Evolutionary conservation across 2,888 invertebrate species (phyloP).

Genomic region (Caenorhabditis uteleia): DNA sequence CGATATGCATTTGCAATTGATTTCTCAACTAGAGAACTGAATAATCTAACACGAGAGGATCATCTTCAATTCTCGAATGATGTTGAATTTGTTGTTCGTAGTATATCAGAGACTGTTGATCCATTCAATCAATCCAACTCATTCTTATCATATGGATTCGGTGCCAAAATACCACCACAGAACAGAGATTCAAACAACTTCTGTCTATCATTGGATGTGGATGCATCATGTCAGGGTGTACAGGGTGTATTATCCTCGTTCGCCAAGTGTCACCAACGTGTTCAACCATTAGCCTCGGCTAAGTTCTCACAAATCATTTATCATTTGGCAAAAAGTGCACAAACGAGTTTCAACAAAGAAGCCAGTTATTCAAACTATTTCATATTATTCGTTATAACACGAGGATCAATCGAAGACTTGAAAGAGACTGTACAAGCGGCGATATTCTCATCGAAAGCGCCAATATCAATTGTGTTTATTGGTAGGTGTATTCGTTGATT

Average conservation of each 20-base stretch:
- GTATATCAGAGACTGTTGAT: slow-evolving; percentile 49
- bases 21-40: slow-evolving; percentile 55
- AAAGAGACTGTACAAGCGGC: slow-evolving; percentile 60
- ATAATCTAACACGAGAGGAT: slow-evolving; percentile 34
- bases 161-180: slow-evolving; percentile 61
- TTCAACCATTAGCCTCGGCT: slow-evolving; percentile 52
- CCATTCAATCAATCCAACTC: slow-evolving; percentile 52
- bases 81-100: slow-evolving; percentile 56
- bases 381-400: slow-evolving; percentile 53
- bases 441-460: slow-evolving; percentile 61
- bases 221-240: slow-evolving; percentile 55
- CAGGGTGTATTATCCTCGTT: slow-evolving; percentile 51
- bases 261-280: slow-evolving; percentile 46
- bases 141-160: slow-evolving; percentile 58
- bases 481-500: slow-evolving; percentile 8
- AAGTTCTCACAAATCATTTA: slow-evolving; percentile 62
- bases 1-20: slow-evolving; percentile 57
- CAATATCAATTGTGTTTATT: slow-evolving; percentile 45
- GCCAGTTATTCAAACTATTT: slow-evolving; percentile 35
- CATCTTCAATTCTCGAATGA: slow-evolving; percentile 49
- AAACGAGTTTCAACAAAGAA: slow-evolving; percentile 3
- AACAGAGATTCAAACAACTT: slow-evolving; percentile 61
- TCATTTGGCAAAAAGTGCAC: slow-evolving; percentile 42
- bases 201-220: slow-evolving; percentile 56
- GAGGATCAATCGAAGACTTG: slow-evolving; percentile 58